A percentile compares a stretch with the other conserved stretches of the same genome.
Conservation (phyloP, 2,888 invertebrate genomes). For the Heliconius aoede region DNA sequence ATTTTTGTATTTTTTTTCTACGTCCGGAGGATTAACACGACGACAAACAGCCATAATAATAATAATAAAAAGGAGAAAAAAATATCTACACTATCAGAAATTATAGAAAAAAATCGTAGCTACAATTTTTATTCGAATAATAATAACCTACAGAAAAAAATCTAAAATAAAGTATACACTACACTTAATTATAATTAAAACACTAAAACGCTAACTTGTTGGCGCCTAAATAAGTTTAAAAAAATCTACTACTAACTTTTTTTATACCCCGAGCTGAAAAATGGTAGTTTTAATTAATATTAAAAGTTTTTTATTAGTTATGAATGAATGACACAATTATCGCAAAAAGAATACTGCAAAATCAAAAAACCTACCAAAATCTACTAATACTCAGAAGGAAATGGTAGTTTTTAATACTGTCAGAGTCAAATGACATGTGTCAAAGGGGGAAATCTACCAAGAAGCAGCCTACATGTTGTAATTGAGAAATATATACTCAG, state of each 20-base stretch:
- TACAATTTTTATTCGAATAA: slow-evolving; percentile 20
- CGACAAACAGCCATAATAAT: slow-evolving; percentile 69
- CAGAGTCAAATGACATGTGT: background rate
- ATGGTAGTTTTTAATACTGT: slow-evolving; percentile 42
- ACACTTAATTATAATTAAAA: slow-evolving; percentile 53
- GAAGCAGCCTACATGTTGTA: slow-evolving; percentile 75
- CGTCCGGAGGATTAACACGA: slow-evolving; percentile 79
- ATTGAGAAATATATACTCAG: slow-evolving; percentile 82
- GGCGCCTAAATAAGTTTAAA: slow-evolving; percentile 51
- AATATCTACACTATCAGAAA: slow-evolving; percentile 65
- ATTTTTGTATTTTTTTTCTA: slow-evolving; percentile 63
- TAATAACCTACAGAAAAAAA: slow-evolving; percentile 33
- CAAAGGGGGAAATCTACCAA: slow-evolving; percentile 24
- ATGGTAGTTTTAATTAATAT: slow-evolving; percentile 5
- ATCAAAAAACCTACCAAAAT: slow-evolving; percentile 27
- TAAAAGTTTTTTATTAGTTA: background rate
- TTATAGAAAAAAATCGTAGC: slow-evolving; percentile 50
- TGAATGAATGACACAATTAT: background rate
- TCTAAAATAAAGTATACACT: slow-evolving; percentile 47
- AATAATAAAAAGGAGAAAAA: slow-evolving; percentile 60
- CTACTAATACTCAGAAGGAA: slow-evolving; percentile 21
- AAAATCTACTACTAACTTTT: slow-evolving; percentile 20
- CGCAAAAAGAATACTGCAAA: slow-evolving; percentile 12
- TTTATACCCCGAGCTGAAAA: background rate
- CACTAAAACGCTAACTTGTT: slow-evolving; percentile 58